These are phyloP conservation scores for Chascanopsetta lugubris DNA, from an alignment of 2,113 vertebrate species.

Conservation along the genomic window DNA sequence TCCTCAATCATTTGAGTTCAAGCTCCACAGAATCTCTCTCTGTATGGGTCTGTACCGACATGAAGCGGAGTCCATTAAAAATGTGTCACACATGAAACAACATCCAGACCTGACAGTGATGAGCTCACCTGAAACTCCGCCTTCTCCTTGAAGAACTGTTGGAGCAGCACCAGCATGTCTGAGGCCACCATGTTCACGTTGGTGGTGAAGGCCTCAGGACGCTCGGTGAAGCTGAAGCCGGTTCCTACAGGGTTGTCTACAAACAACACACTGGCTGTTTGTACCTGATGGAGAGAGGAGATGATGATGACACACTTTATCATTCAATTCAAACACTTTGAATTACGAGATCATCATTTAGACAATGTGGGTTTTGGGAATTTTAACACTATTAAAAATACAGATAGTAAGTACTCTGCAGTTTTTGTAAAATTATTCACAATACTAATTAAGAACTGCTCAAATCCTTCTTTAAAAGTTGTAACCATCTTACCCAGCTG, in stretches of 20 bases:
- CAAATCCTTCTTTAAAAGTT: neutral
- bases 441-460: no score
- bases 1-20: no score
- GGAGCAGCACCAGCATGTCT: constrained; percentile 93
- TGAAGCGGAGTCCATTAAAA: no score
- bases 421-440: no score
- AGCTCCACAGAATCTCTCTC: no score
- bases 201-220: constrained; percentile 78
- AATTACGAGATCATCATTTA: neutral
- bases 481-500: constrained; percentile 86
- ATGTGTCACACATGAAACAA: no score
- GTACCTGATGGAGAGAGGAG: constrained; percentile 78
- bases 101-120: neutral
- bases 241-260: constrained; percentile 97
- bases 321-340: neutral
- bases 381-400: no score
- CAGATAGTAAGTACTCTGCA: no score
- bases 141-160: constrained; percentile 82
- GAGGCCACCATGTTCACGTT: constrained; percentile 85
- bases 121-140: constrained; percentile 87
- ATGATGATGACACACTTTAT: neutral
- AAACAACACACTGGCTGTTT: constrained; percentile 89
- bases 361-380: neutral
- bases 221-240: constrained; percentile 91
- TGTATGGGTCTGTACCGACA: no score